phyloP scores from a whole-genome alignment of 2,888 invertebrate genomes.

The Luperina nickerlii region DNA sequence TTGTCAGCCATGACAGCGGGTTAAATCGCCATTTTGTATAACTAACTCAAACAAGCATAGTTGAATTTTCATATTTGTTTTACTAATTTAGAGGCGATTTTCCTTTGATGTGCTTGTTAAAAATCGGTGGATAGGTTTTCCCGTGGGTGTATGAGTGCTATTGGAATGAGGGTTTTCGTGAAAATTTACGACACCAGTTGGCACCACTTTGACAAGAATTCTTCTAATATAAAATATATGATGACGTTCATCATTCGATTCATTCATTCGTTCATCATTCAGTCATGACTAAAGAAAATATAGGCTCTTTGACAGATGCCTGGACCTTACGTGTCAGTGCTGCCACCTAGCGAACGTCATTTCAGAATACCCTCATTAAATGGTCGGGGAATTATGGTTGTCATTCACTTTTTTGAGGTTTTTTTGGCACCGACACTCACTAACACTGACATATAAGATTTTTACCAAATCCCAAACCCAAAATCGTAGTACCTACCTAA shows the following conservation, averaged over 20 bases:
- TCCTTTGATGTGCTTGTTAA: slow-evolving; percentile 3
- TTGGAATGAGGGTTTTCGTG: too few species aligned
- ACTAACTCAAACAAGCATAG: slow-evolving; percentile 36
- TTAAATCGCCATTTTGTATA: slow-evolving; percentile 46
- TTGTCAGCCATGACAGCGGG: slow-evolving; percentile 67
- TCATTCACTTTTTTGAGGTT: not conserved
- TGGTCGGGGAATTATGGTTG: not conserved
- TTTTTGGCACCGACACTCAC: not conserved
- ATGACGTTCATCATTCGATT: too few species aligned
- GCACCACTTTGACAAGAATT: too few species aligned
- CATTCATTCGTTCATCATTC: too few species aligned
- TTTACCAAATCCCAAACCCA: not conserved
- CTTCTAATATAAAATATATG: too few species aligned
- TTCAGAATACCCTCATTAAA: too few species aligned
- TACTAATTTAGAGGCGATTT: slow-evolving; percentile 22
- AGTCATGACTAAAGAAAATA: too few species aligned
- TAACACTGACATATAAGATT: too few species aligned
- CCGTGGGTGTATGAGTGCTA: slow-evolving; percentile 1
- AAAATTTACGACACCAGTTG: too few species aligned
- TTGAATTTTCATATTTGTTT: slow-evolving; percentile 31
- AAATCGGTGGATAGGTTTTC: slow-evolving; percentile 15
- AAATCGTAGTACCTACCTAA: not conserved
- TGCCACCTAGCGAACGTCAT: too few species aligned
- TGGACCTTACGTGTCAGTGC: too few species aligned
- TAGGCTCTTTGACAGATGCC: too few species aligned